Conservation (phyloP, 2,888 invertebrate genomes). For the Limnephilus rhombicus region DNA sequence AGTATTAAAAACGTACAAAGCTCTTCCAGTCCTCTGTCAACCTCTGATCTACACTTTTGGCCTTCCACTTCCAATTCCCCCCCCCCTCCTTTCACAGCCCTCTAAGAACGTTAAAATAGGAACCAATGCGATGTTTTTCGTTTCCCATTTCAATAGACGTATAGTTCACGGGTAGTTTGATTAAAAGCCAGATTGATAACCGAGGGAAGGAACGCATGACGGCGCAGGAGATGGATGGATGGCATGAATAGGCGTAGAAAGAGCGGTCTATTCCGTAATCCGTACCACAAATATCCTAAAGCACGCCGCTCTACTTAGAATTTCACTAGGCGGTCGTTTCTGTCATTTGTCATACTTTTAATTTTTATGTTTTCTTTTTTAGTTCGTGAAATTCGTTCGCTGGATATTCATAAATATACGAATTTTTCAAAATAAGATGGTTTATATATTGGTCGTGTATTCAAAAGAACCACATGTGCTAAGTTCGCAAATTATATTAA, state of each 20-base stretch:
- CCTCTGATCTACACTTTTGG: not conserved
- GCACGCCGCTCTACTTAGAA: not conserved
- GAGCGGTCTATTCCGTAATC: not conserved
- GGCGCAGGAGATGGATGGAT: not conserved
- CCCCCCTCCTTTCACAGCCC: not conserved
- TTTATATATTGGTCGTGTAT: too few relatives aligned
- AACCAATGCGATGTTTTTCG: not conserved
- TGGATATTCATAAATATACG: too few relatives aligned
- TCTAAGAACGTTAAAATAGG: too few relatives aligned
- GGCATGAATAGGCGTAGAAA: not conserved
- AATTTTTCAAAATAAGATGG: too few relatives aligned
- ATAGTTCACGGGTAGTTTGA: not conserved
- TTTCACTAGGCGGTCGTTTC: not conserved
- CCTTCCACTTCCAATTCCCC: not conserved
- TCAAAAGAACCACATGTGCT: too few relatives aligned
- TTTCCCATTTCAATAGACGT: not conserved
- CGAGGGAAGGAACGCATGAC: not conserved
- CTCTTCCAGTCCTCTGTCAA: not conserved
- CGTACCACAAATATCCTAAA: not conserved
- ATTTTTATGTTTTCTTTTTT: not conserved
- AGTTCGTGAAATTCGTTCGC: not conserved
- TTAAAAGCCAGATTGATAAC: not conserved
- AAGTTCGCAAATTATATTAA: too few relatives aligned
- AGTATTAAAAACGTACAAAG: not conserved
- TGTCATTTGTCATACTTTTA: not conserved